phyloP scores from a whole-genome alignment of 2,797 vertebrate genomes.

The Thamnophis elegans region DNA sequence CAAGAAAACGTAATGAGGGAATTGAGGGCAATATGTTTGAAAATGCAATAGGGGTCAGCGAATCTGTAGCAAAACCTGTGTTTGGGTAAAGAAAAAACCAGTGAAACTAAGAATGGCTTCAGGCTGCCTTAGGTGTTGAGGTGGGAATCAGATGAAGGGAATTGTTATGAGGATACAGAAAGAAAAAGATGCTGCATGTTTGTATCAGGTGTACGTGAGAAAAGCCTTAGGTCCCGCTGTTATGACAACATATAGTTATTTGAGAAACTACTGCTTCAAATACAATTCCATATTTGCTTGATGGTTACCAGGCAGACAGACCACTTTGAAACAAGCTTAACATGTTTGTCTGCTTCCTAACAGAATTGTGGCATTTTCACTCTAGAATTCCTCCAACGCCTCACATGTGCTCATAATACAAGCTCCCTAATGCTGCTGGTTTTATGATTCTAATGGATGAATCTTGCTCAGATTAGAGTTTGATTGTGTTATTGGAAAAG shows the following conservation, averaged over 20 bases:
- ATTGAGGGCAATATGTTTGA: not conserved
- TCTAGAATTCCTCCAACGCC: not conserved
- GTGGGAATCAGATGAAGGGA: not conserved
- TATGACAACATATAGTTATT: not conserved
- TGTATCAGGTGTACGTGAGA: not conserved
- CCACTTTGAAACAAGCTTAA: not conserved
- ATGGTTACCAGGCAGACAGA: not conserved
- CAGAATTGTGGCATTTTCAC: not conserved
- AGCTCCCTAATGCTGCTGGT: not conserved
- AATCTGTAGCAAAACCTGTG: not conserved
- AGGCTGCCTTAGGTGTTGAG: not conserved
- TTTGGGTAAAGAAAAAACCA: not conserved
- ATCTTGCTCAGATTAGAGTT: not conserved
- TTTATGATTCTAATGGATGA: not conserved
- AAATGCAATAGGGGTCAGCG: not conserved
- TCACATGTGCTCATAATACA: not conserved
- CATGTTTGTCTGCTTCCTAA: not conserved
- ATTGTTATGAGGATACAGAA: not conserved
- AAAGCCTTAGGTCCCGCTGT: not conserved
- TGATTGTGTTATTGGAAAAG: not conserved
- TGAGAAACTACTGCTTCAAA: not conserved
- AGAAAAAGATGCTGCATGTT: not conserved
- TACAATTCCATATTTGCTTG: conserved; percentile 4
- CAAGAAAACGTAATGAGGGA: not conserved
- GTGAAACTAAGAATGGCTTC: not conserved